A percentile compares a stretch with the other conserved stretches of the same genome.
Evolutionary conservation across 2,888 invertebrate species (phyloP).

Genomic region (Pachymerium ferrugineum): DNA sequence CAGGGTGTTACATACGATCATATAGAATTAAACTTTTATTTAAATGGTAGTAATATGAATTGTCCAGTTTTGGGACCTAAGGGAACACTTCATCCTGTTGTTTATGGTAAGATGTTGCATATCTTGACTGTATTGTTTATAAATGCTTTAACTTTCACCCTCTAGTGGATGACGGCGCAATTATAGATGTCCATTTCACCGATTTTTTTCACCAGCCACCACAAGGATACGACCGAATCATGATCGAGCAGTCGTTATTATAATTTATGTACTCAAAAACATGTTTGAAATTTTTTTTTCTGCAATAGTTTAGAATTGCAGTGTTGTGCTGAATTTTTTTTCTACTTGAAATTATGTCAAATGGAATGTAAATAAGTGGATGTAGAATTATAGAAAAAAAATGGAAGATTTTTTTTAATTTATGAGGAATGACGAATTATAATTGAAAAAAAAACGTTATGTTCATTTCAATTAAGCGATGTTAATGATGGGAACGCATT

Average conservation of each 20-base stretch:
- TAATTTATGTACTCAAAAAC: slow-evolving; percentile 50
- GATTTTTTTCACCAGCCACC: slow-evolving; percentile 73
- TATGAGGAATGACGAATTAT: background rate
- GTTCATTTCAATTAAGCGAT: background rate
- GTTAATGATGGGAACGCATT: slow-evolving; percentile 79
- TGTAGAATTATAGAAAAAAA: background rate
- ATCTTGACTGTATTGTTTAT: background rate
- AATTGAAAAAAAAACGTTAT: background rate
- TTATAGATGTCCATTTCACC: slow-evolving; percentile 88
- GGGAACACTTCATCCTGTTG: slow-evolving; percentile 83
- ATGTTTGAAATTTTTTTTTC: background rate
- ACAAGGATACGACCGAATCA: slow-evolving; percentile 86
- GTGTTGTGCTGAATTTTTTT: background rate
- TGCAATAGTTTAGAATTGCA: background rate
- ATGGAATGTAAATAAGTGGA: too few species aligned
- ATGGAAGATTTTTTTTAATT: background rate
- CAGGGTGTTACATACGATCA: slow-evolving; percentile 93
- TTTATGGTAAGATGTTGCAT: slow-evolving; percentile 67
- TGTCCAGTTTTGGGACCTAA: slow-evolving; percentile 79
- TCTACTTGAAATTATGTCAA: too few species aligned
- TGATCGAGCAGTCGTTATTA: slow-evolving; percentile 92
- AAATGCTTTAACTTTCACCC: slow-evolving; percentile 42
- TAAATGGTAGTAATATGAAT: slow-evolving; percentile 84
- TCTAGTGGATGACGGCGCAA: slow-evolving; percentile 95
- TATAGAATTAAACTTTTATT: slow-evolving; percentile 86